Evolutionary conservation across 2,888 invertebrate genomes (phyloP).

Genomic region (Drosophila neotestacea): DNA sequence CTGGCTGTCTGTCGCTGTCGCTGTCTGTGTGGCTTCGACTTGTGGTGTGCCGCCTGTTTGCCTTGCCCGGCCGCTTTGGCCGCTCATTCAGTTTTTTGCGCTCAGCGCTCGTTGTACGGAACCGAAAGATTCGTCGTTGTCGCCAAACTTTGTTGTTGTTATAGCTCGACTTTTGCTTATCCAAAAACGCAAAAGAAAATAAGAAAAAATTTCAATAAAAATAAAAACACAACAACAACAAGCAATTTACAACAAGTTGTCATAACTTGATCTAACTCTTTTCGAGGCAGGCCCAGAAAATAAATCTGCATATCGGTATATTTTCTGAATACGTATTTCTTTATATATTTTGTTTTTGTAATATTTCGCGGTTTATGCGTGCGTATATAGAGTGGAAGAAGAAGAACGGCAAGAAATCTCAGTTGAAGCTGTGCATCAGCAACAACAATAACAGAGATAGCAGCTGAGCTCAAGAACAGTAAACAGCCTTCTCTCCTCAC

Average conservation of each 20-base stretch:
- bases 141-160: conserved; percentile 53
- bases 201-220: conserved; percentile 16
- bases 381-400: conserved; percentile 31
- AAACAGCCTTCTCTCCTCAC: conserved; percentile 45
- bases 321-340: conserved; percentile 3
- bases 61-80: conserved; percentile 78
- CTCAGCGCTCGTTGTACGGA: conserved; percentile 79
- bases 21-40: conserved; percentile 21
- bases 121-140: conserved; percentile 71
- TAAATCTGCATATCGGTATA: conserved; percentile 51
- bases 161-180: conserved; percentile 26
- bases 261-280: conserved; percentile 62
- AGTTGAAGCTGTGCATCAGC: conserved; percentile 56
- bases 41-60: conserved; percentile 70
- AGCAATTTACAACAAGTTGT: conserved; percentile 39
- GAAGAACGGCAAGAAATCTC: conserved; percentile 32
- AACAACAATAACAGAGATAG: conserved; percentile 37
- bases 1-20: conserved; percentile 30
- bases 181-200: conserved; percentile 29
- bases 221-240: conserved; percentile 14
- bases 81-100: conserved; percentile 79
- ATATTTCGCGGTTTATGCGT: conserved; percentile 61
- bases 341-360: conserved; percentile 29
- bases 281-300: conserved; percentile 38
- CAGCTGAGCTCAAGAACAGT: conserved; percentile 71